Evolutionary conservation across 2,888 invertebrate genomes (phyloP), one percentile per base, ranked within the genome.

Genomic region (Idaea straminata): DNA sequence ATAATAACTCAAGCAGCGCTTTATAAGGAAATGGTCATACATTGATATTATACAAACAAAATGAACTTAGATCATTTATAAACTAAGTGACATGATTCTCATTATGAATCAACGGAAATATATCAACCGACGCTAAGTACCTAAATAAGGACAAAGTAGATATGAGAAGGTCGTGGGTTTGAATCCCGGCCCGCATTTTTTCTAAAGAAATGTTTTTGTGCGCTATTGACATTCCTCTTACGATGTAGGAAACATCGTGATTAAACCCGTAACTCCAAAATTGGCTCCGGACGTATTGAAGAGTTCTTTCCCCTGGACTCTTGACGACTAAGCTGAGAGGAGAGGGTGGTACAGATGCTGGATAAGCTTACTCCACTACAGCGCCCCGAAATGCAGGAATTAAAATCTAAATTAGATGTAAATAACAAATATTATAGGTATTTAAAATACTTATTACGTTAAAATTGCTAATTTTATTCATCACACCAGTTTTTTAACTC

Each of bases 81-180:
- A 68, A 62, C 66, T 64, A 64, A 67, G 64, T 66, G 57, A 61
- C 62, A 65, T 69, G 67, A 64, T 66, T 66, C 65, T 60, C 7
- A 35, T 35, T 68, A 67, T 70, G 72, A 70, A 66, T 72, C 72
- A 70, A 70, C 66, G 61, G 35, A 62, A 68, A 65, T 65, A 38
- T 64, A 61, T 69, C 63, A 35, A 35, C 38, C 62, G 66, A 62
- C 57, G 58, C 47, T 62, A 25, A 2, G 47, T 7, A 47, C 7
- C 47, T 47, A 47, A 47, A 47, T 47, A 47, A 47, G 47, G 47
- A 47, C 47, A 47, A 13, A 13, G 47, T 47, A 47, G 13, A 7
- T 47, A 7, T 47, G 1, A 25, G 25, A 25, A 25, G 25, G 25
- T 25, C 25, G 25, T 25, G 25, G 25, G 25, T 25, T 25, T 25